phyloP scores from a whole-genome alignment of 2,113 vertebrate species.

The Podarcis raffonei region DNA sequence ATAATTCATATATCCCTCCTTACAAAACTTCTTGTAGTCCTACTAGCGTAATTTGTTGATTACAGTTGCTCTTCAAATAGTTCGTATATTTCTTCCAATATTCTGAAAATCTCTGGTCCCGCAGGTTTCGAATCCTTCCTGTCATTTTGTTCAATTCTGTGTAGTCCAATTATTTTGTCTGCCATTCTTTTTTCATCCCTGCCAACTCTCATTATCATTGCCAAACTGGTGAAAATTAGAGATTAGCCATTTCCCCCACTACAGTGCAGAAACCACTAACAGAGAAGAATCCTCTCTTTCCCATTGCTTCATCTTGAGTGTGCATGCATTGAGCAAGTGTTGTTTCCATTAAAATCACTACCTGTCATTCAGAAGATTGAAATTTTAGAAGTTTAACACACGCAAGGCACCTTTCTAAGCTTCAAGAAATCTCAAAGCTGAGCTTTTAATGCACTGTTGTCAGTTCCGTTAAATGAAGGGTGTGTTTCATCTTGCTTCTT shows the following conservation, averaged over 20 bases:
- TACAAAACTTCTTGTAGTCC: no score
- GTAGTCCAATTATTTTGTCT: no score
- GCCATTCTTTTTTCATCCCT: no score
- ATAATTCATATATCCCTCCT: no score
- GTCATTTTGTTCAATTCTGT: no score
- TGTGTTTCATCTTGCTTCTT: not conserved
- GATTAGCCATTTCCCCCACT: slow-evolving; percentile 31
- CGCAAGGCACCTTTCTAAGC: not conserved
- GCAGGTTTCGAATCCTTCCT: no score
- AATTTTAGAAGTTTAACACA: slow-evolving; percentile 39
- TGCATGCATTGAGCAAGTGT: slow-evolving; percentile 24
- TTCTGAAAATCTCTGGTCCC: no score
- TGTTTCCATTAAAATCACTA: slow-evolving; percentile 36
- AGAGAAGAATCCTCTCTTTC: slow-evolving; percentile 39
- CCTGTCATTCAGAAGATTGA: slow-evolving; percentile 41
- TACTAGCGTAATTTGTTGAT: no score
- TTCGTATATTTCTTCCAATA: no score
- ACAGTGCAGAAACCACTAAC: slow-evolving; percentile 19
- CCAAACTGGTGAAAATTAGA: slow-evolving; percentile 50
- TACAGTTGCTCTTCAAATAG: no score
- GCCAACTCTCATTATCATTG: slow-evolving; percentile 30
- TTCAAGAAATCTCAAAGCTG: not conserved
- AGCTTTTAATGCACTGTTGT: not conserved
- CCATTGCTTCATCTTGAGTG: not conserved
- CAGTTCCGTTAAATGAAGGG: slow-evolving; percentile 43